Conservation (phyloP, 2,888 invertebrate species). For the Phaonia tiefii region DNA sequence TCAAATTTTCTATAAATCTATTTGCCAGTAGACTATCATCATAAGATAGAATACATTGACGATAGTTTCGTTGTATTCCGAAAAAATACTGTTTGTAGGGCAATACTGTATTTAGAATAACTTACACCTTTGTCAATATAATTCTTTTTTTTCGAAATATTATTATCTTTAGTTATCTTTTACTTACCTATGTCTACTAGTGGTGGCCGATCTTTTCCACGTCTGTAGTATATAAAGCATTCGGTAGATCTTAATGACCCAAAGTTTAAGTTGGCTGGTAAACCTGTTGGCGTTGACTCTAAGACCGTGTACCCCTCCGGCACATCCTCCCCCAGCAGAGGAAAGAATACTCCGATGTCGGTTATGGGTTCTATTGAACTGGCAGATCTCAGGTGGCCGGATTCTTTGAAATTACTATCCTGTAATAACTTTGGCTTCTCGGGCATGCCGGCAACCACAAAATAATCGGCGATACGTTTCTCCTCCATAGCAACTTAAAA, state of each 20-base stretch:
- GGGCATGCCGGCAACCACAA: conserved; percentile 97
- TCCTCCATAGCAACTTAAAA: conserved; percentile 86
- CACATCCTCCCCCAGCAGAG: conserved; percentile 91
- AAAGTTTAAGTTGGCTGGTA: conserved; percentile 97
- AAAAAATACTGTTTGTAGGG: too few relatives aligned
- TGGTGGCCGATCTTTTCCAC: conserved; percentile 97
- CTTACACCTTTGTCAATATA: too few relatives aligned
- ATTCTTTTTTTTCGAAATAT: too few relatives aligned
- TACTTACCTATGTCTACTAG: conserved; percentile 96
- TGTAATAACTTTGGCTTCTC: conserved; percentile 89
- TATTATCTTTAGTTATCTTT: too few relatives aligned
- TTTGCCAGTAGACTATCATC: too few relatives aligned
- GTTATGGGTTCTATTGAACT: conserved; percentile 95
- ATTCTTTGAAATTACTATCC: conserved; percentile 87
- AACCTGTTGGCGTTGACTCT: conserved; percentile 91
- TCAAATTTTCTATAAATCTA: too few relatives aligned
- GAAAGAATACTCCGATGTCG: conserved; percentile 95
- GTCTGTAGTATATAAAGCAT: conserved; percentile 94
- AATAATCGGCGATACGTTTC: conserved; percentile 96
- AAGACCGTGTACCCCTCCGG: conserved; percentile 87
- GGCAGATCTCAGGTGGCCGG: conserved; percentile 90
- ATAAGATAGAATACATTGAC: too few relatives aligned
- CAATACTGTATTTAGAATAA: too few relatives aligned
- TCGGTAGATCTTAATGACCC: conserved; percentile 96
- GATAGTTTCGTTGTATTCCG: too few relatives aligned